Evolutionary conservation across 1,140 invertebrate genomes (phyloP).

Genomic region (Scaptomyza montana): DNA sequence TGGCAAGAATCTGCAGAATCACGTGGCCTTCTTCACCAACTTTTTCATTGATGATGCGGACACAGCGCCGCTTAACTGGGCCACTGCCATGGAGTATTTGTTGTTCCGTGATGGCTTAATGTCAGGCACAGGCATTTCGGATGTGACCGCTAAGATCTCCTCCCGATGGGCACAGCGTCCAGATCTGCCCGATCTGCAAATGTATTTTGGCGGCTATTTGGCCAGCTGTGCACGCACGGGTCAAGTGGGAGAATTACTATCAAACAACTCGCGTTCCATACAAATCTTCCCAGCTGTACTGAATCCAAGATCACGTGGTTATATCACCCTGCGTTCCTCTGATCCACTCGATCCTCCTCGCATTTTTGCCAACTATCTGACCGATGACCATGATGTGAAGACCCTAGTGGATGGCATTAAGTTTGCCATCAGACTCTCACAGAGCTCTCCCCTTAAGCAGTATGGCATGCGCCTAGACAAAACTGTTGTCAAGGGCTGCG

Average conservation of each 20-base stretch:
- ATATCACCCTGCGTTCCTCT: conserved; percentile 88
- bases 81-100: conserved; percentile 93
- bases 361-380: conserved; percentile 94
- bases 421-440: conserved; percentile 88
- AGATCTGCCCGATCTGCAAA: conserved; percentile 93
- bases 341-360: conserved; percentile 91
- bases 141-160: conserved; percentile 92
- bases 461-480: conserved; percentile 90
- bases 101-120: conserved; percentile 92
- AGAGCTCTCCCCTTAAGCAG: conserved; percentile 88
- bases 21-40: conserved; percentile 90
- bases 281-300: conserved; percentile 88
- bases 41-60: conserved; percentile 93
- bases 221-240: conserved; percentile 92
- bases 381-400: conserved; percentile 89
- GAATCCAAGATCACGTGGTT: conserved; percentile 92
- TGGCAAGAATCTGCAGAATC: conserved; percentile 94
- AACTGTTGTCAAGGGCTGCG: conserved; percentile 89
- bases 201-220: conserved; percentile 93
- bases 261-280: conserved; percentile 86
- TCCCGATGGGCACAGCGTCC: conserved; percentile 91
- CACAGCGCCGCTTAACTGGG: conserved; percentile 92
- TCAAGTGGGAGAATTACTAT: conserved; percentile 90
- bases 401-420: conserved; percentile 90
- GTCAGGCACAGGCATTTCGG: conserved; percentile 92